A percentile compares a stretch with the other conserved stretches of the same genome.
Evolutionary conservation across 2,113 vertebrate species (phyloP).

Genomic region (Talpa occidentalis): DNA sequence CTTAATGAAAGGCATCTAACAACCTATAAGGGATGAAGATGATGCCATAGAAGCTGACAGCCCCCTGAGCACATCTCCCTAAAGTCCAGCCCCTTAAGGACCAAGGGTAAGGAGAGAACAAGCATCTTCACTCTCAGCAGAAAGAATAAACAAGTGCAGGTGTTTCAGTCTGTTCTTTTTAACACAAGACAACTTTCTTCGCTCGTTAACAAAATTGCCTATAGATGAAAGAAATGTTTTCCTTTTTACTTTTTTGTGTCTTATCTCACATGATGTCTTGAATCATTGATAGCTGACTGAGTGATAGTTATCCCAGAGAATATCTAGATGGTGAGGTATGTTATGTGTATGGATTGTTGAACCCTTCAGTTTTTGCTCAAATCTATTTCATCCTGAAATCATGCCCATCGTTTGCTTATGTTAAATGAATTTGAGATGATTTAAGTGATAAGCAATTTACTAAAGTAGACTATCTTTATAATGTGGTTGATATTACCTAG

Average conservation of each 20-base stretch:
- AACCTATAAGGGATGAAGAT: background rate
- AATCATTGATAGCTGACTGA: background rate
- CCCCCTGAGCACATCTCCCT: background rate
- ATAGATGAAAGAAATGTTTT: background rate
- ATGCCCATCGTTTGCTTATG: background rate
- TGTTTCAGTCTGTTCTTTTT: conserved; percentile 17
- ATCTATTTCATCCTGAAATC: background rate
- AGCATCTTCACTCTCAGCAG: background rate
- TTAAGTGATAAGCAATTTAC: background rate
- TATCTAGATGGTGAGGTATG: background rate
- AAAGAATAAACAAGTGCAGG: background rate
- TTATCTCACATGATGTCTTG: background rate
- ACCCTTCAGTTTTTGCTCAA: background rate
- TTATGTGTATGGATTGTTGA: background rate
- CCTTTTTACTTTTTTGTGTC: background rate
- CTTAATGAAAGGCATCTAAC: background rate
- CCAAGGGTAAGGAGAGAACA: background rate
- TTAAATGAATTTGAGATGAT: background rate
- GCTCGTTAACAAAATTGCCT: background rate
- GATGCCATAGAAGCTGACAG: background rate
- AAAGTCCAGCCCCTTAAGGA: background rate
- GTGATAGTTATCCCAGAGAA: background rate
- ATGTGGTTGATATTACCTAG: background rate
- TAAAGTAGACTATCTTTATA: conserved; percentile 1
- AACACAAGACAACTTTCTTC: background rate